Base-by-base conservation (phyloP, 2,113 vertebrate genomes). In the Hyperopisus bebe region DNA sequence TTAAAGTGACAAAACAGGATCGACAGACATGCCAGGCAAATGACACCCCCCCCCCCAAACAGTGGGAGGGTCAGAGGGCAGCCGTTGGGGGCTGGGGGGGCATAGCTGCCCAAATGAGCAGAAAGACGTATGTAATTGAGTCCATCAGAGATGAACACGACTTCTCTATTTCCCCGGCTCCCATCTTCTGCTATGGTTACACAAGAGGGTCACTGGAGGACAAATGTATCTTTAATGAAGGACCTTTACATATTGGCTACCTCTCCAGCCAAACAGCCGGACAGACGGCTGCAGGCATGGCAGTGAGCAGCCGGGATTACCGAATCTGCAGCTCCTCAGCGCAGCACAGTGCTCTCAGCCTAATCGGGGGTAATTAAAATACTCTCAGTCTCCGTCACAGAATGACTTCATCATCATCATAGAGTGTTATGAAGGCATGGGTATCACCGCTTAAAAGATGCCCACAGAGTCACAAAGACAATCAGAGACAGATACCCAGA, bases 221-320 rank as follows among this genome's bases (percentile, higher is more conserved):
- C 35, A 80, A n/a, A 83, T 83, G 35, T 50, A 89, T 83, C 47
- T 90, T 90, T 90, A 90, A 86, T 86, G 89, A 90, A 90, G 84
- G 83, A 42, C 46, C 50, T 86, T 48, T 86, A 46, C 31, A 87
- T 70, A 86, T 70, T 24, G 86, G 83, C 89, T 70, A 47, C 19
- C 44, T 89, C 84, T 21, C 42, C 7, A 46, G 53, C 82, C 15
- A 77, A 53, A 31, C 8, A 42, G 88, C 21, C 15, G 31, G 88
- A 83, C 35, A 21, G 50, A 21, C 10, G 74, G 11, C 70, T n/a
- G 11, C 50, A 55, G 48, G 47, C 19, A 15, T 21, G 4, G 31
- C 17, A n/a, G 24, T 31, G 50, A 44, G 51, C 19, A 42, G 74
- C 48, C 74, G 24, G 50, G 24, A 35, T 53, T 27, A 5, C 3